phyloP scores from a whole-genome alignment of 2,888 invertebrate genomes.

The Philopedon plagiatum region DNA sequence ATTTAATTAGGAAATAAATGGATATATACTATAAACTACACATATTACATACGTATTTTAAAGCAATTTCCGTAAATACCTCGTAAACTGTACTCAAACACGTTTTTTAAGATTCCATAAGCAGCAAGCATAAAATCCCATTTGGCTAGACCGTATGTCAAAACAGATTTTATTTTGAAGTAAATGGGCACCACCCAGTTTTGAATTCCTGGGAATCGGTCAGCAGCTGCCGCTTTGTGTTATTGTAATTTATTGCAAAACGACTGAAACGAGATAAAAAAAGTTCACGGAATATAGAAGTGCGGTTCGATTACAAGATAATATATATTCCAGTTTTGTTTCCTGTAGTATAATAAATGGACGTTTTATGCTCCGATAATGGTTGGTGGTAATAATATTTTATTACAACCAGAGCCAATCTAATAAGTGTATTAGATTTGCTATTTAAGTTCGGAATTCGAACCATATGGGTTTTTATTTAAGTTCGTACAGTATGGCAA shows the following conservation, averaged over 20 bases:
- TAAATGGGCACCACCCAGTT: background rate
- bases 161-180: background rate
- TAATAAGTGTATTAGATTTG: no score
- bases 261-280: background rate
- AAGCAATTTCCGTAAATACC: background rate
- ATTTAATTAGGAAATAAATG: no score
- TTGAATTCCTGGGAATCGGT: conserved; percentile 2
- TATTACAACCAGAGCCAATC: no score
- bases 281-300: background rate
- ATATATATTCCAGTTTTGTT: background rate
- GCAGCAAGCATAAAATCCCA: background rate
- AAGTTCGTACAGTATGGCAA: no score
- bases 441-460: no score
- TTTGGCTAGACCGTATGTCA: background rate
- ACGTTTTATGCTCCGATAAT: background rate
- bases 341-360: background rate
- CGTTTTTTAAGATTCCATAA: background rate
- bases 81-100: background rate
- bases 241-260: background rate
- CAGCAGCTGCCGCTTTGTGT: background rate
- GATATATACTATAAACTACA: no score
- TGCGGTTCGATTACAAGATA: background rate
- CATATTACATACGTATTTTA: no score
- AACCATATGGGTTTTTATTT: no score
- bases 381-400: background rate